These are phyloP conservation scores for Dromas ardeola DNA, from an alignment of 2,113 vertebrate species.

Conservation along the genomic window DNA sequence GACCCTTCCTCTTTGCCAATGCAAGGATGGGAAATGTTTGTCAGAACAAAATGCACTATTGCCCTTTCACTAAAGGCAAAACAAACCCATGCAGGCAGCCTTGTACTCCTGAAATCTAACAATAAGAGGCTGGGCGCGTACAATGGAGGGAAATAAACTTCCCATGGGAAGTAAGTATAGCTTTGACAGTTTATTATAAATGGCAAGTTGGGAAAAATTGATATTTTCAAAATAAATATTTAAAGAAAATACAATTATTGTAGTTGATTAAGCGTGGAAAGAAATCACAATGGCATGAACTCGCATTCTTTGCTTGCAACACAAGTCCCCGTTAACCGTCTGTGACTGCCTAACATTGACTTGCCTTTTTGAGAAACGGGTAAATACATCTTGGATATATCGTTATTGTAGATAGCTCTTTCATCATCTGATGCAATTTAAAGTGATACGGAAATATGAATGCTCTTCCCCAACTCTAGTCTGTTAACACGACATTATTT, in stretches of 20 bases:
- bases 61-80: constrained; percentile 33
- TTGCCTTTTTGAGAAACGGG: not conserved
- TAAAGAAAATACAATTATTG: not conserved
- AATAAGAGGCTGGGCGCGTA: not conserved
- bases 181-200: constrained; percentile 4
- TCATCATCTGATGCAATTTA: not conserved
- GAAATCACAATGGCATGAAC: not conserved
- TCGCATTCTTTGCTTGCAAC: not conserved
- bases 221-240: not conserved
- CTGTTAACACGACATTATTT: not conserved
- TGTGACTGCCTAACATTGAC: not conserved
- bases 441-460: not conserved
- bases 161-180: constrained; percentile 19
- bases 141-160: constrained; percentile 39
- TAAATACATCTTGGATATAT: not conserved
- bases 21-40: not conserved
- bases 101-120: not conserved
- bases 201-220: not conserved
- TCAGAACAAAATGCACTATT: not conserved
- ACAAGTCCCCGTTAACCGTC: not conserved
- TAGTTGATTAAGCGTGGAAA: not conserved
- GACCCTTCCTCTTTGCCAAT: not conserved
- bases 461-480: not conserved
- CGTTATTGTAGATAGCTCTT: not conserved
- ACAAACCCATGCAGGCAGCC: not conserved